A percentile compares a stretch with the other conserved stretches of the same genome.
Conservation (phyloP, 1,140 invertebrate genomes). For the Apolygus lucorum region DNA sequence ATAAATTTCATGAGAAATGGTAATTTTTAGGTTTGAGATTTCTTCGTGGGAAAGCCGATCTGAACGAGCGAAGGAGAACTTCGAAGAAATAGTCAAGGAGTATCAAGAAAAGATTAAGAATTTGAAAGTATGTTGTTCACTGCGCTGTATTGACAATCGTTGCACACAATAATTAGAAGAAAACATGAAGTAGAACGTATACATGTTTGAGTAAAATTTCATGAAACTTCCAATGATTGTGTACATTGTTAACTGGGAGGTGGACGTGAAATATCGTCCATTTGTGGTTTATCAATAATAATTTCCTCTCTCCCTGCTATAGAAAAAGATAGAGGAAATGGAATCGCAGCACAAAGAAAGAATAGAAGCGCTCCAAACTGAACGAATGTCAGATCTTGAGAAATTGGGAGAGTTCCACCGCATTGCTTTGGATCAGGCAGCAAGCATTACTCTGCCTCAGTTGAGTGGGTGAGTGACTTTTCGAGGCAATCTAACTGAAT, state of each 20-base stretch:
- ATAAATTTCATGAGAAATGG: constrained; percentile 1
- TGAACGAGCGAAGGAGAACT: constrained; percentile 16
- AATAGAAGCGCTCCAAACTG: constrained; percentile 17
- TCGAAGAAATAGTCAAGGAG: constrained; percentile 21
- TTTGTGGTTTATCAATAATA: too few relatives aligned
- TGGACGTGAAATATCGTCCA: too few relatives aligned
- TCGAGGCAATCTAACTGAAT: too few relatives aligned
- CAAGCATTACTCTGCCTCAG: constrained; percentile 7
- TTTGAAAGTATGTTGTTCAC: constrained; percentile 23
- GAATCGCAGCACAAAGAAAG: constrained; percentile 14
- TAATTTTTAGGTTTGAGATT: constrained; percentile 20
- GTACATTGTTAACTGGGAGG: too few relatives aligned
- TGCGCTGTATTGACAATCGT: too few relatives aligned
- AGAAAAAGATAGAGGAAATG: constrained; percentile 23
- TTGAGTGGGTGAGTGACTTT: neutral
- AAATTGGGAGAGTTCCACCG: constrained; percentile 25
- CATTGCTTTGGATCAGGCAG: constrained; percentile 19
- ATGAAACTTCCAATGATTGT: too few relatives aligned
- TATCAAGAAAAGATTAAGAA: constrained; percentile 23
- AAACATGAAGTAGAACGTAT: too few relatives aligned
- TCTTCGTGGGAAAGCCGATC: constrained; percentile 16
- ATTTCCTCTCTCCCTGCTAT: too few relatives aligned
- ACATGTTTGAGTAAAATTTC: too few relatives aligned
- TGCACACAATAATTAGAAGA: too few relatives aligned
- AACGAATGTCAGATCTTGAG: constrained; percentile 22